phyloP scores from a whole-genome alignment of 2,797 vertebrate genomes.

The Ctenopoma multispine region DNA sequence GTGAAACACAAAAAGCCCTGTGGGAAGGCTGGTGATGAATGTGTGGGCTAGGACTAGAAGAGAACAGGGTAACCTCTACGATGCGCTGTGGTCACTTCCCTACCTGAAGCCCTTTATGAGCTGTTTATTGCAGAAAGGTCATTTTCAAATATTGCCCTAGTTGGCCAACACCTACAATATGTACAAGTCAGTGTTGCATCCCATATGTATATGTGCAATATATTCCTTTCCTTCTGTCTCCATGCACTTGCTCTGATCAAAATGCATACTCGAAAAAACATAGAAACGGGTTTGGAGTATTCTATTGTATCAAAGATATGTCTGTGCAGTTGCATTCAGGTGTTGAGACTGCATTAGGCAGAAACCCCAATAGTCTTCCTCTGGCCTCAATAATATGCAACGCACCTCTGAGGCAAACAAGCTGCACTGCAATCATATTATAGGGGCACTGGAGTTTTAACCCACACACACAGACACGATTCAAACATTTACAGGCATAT shows the following conservation, averaged over 20 bases:
- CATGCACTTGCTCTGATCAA: not conserved
- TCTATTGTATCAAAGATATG: conserved; percentile 28
- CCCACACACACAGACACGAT: conserved; percentile 34
- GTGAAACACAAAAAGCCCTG: conserved; percentile 55
- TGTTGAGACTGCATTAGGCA: conserved; percentile 69
- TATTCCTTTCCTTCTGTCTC: conserved; percentile 13
- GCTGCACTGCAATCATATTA: conserved; percentile 65
- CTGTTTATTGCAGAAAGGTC: conserved; percentile 58
- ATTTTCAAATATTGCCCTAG: conserved; percentile 50
- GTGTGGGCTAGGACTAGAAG: conserved; percentile 51
- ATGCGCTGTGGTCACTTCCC: conserved; percentile 54
- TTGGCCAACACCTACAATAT: conserved; percentile 31
- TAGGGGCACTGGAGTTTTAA: conserved; percentile 47
- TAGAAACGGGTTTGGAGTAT: conserved; percentile 23
- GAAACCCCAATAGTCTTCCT: conserved; percentile 56
- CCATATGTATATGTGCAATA: conserved; percentile 6
- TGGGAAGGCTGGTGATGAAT: conserved; percentile 76
- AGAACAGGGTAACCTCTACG: conserved; percentile 66
- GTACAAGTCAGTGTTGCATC: conserved; percentile 30
- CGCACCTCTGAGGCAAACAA: conserved; percentile 53
- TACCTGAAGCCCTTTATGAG: conserved; percentile 57
- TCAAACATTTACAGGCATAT: conserved; percentile 18
- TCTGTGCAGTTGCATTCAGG: conserved; percentile 60
- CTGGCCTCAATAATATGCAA: conserved; percentile 74
- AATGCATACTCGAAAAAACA: conserved; percentile 24